phyloP scores from a whole-genome alignment of 2,888 invertebrate genomes.

The Pyrocoelia pectoralis region DNA sequence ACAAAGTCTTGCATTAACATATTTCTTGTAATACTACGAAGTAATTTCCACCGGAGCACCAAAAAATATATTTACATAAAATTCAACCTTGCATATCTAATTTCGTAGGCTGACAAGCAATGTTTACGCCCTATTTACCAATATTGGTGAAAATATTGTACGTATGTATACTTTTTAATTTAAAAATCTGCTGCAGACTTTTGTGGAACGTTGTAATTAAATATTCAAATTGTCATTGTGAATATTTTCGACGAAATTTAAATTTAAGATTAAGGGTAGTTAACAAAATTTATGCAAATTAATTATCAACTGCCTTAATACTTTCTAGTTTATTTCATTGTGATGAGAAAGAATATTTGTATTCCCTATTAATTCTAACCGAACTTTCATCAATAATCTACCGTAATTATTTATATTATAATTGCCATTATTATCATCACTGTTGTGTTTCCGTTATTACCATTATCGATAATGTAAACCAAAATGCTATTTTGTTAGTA shows the following conservation, averaged over 20 bases:
- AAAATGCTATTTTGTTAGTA: no score
- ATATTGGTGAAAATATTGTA: no score
- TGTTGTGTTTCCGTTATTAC: no score
- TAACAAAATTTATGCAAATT: neutral
- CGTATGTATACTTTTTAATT: neutral
- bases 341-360: neutral
- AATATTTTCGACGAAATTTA: slow-evolving; percentile 3
- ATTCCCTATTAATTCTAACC: neutral
- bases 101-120: neutral
- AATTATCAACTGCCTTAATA: slow-evolving; percentile 1
- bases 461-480: no score
- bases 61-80: neutral
- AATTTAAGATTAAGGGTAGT: slow-evolving; percentile 7
- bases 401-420: no score
- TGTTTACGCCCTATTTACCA: neutral
- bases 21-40: no score
- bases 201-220: neutral
- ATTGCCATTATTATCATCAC: no score
- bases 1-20: no score
- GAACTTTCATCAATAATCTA: no score
- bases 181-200: neutral
- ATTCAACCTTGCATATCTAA: neutral
- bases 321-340: neutral
- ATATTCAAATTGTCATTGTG: slow-evolving; percentile 6
- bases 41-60: no score